Conservation (phyloP, 2,113 vertebrate species). For the Ammodytes marinus region DNA sequence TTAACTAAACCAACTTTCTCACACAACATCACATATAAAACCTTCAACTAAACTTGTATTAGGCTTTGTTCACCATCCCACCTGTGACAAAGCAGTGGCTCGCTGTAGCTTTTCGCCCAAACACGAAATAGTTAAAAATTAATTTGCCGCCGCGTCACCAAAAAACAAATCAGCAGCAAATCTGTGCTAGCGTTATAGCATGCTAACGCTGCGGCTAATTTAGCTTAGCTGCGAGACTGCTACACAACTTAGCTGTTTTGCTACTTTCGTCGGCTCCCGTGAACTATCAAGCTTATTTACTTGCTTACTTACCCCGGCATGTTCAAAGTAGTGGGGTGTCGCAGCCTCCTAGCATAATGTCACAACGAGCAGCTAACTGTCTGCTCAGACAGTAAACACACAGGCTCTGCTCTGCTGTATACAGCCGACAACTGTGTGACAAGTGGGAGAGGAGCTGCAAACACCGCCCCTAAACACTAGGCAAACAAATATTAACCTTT, state of each 20-base stretch:
- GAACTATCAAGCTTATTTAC: constrained; percentile 22
- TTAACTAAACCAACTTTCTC: constrained; percentile 52
- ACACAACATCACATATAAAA: not conserved
- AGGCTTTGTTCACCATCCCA: too few species aligned
- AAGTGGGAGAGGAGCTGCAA: constrained; percentile 3
- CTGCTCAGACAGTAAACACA: constrained; percentile 22
- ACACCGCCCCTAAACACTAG: not conserved
- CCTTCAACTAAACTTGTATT: not conserved
- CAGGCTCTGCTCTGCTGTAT: constrained; percentile 4
- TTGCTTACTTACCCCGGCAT: constrained; percentile 46
- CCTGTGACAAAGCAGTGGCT: not conserved
- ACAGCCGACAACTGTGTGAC: not conserved
- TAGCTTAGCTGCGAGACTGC: constrained; percentile 4
- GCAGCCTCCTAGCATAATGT: not conserved
- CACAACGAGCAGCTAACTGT: constrained; percentile 2
- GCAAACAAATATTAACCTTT: constrained; percentile 1
- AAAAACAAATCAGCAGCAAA: constrained; percentile 46
- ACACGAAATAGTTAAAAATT: constrained; percentile 52
- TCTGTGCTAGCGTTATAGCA: constrained; percentile 56
- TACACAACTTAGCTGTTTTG: not conserved
- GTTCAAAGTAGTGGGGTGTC: not conserved
- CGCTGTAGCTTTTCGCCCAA: not conserved
- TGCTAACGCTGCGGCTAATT: constrained; percentile 58
- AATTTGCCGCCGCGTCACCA: constrained; percentile 52
- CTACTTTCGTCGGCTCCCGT: not conserved